Base-by-base conservation (phyloP, 2,113 vertebrate genomes). In the Fulmarus glacialis region DNA sequence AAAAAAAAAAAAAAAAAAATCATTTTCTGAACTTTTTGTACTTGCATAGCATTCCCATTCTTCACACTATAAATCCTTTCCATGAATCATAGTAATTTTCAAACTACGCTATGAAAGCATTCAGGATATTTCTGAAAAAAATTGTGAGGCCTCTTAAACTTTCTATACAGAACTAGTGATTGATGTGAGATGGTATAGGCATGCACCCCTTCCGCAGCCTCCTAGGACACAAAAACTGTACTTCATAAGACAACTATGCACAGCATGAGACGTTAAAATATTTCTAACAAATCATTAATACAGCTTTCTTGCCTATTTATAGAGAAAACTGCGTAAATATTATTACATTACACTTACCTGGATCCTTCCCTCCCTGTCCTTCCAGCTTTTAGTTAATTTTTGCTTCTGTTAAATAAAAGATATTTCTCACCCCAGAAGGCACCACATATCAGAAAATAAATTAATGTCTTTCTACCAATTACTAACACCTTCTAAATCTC, bases 101-200 rank as follows among this genome's bases (percentile, higher is more conserved):
- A 68, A 34, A 55, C 29, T 24, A 23, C 1, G 1, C 23, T 56
- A 40, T 13, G 8, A 82, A 74, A 74, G 15, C 16, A 40, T 42
- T 68, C 26, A 83, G 32, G 21, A 21, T 6, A 16, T 6, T 30
- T 34, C 24, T 23, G 26, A 72, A 89, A 71, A 47, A 32, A 5
- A 5, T 0, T 6, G 0, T 22, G 52, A 82, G 22, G 26, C 3
- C 12, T 53, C 34, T 73, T 82, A 52, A 78, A 20, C 8, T 67
- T 78, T 71, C 22, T 30, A 1, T 10, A 16, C 5, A 72, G 27
- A 5, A 42, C 5, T 42, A 48, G 8, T 3, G 6, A 68, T 9
- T 23, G 8, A 26, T 36, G 3, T 6, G 8, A 82, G 21, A 48
- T 20, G 0, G 2, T 9, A 21, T 0, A 52, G 3, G 10, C 48